Percentiles rank a stretch among this genome's conserved stretches.
phyloP scores from a whole-genome alignment of 1,140 invertebrate genomes.

The Antheraea mylitta region DNA sequence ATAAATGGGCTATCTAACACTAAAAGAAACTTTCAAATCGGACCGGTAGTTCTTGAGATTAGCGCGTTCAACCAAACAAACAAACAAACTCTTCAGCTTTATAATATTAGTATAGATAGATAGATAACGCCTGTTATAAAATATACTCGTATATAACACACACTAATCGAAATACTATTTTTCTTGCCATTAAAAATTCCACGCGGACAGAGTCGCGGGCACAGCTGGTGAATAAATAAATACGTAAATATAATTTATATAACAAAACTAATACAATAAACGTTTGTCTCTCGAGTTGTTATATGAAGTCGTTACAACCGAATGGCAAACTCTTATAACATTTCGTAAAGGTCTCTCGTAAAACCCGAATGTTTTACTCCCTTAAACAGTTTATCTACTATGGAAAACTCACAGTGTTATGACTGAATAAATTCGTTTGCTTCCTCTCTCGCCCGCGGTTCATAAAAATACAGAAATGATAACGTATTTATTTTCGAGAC shows the following conservation, averaged over 20 bases:
- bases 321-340: constrained; percentile 2
- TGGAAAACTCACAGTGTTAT: constrained; percentile 10
- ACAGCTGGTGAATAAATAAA: too few species aligned
- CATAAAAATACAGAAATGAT: neutral
- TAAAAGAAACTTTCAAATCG: too few species aligned
- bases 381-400: constrained; percentile 12
- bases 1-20: too few species aligned
- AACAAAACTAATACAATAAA: constrained; percentile 1
- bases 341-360: constrained; percentile 8
- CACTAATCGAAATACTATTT: too few species aligned
- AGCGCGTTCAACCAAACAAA: too few species aligned
- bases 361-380: constrained; percentile 7
- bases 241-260: neutral
- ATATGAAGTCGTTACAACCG: constrained; percentile 10
- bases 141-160: too few species aligned
- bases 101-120: too few species aligned
- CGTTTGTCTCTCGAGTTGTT: constrained; percentile 1
- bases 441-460: neutral
- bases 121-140: too few species aligned
- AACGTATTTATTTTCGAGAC: neutral
- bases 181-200: too few species aligned
- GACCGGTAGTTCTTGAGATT: too few species aligned
- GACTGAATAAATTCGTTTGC: constrained; percentile 7
- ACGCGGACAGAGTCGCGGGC: too few species aligned
- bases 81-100: too few species aligned